These are phyloP conservation scores for Leptinotarsa undecemlineata DNA, from an alignment of 1,140 invertebrate species.

Conservation along the genomic window DNA sequence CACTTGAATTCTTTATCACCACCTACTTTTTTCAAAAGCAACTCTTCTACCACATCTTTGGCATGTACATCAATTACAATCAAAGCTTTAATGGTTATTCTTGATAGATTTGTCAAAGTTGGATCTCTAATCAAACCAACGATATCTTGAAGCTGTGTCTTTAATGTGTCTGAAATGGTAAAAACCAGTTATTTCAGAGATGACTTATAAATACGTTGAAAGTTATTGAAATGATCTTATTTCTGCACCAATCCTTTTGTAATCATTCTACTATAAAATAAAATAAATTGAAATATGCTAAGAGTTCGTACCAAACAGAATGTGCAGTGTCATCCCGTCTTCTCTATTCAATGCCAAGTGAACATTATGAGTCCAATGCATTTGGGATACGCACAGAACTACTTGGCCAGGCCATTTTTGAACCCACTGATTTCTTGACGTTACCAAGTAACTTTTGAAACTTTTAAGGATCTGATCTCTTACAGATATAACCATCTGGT, in stretches of 20 bases:
- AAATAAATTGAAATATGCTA: too few relatives aligned
- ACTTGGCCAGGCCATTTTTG: slow-evolving; percentile 86
- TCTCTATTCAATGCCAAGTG: slow-evolving; percentile 68
- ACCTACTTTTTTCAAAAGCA: slow-evolving; percentile 70
- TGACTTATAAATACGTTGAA: too few relatives aligned
- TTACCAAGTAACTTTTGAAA: slow-evolving; percentile 69
- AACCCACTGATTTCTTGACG: slow-evolving; percentile 71
- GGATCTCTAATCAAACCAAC: slow-evolving; percentile 64
- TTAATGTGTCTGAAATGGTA: neutral
- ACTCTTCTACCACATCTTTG: slow-evolving; percentile 80
- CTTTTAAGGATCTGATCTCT: slow-evolving; percentile 74
- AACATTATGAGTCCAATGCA: slow-evolving; percentile 86
- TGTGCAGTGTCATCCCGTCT: slow-evolving; percentile 59
- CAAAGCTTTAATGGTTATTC: slow-evolving; percentile 82
- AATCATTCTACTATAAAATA: too few relatives aligned
- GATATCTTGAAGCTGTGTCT: slow-evolving; percentile 66
- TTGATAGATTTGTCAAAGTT: slow-evolving; percentile 62
- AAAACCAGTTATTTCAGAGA: too few relatives aligned
- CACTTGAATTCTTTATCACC: slow-evolving; percentile 87
- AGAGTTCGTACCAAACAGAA: slow-evolving; percentile 34
- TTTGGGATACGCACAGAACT: slow-evolving; percentile 82
- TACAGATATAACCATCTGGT: slow-evolving; percentile 78
- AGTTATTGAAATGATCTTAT: too few relatives aligned
- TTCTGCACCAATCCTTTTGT: too few relatives aligned
- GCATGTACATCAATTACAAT: slow-evolving; percentile 93